Evolutionary conservation across 2,888 invertebrate species (phyloP), one percentile per base, ranked within the genome.

Genomic region (Parthenolecanium corni): DNA sequence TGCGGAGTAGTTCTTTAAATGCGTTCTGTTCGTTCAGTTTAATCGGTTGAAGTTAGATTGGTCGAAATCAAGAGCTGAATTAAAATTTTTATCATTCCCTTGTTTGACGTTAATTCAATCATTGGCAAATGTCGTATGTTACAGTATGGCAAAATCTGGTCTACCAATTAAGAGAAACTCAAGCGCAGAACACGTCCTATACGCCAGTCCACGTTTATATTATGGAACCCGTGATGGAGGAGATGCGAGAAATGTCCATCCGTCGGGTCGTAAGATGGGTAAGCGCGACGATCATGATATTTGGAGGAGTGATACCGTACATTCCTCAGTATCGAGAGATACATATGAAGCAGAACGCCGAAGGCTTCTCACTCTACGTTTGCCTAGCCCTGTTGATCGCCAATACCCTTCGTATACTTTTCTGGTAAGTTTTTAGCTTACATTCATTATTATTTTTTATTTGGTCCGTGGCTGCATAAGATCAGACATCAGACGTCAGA

Each of bases 321-420:
- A 86, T 97, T 69, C 96, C 96, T 40, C 96, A 96, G 72, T 97
- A 96, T 73, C 80, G 84, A 69, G 93, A 97, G 76, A 97, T 98
- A 66, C 86, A 82, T 73, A 82, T 79, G 69, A 86, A 89, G 38
- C 87, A 89, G 74, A 93, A 95, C 78, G 86, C 94, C 16, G 94
- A 95, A 70, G 98, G 98, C 12, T 99, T 99, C 76, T 97, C 97
- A 0, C 78, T 94, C 52, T 90, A 92, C 74, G 98, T 98, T 58
- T 98, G 98, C 74, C 80, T 98, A 69, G 89, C 94, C 23, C 81
- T 98, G 62, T 79, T 98, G 53, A 81, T 96, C 72, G 97, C 98
- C 66, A 98, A 98, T 74, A 95, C 92, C 62, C 79, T 99, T 67
- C 83, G 98, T 72, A 96, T 98, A 73, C 79, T 96, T 71, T 99